Conservation (phyloP, 1,140 invertebrate genomes). For the Zaprionus vittiger region DNA sequence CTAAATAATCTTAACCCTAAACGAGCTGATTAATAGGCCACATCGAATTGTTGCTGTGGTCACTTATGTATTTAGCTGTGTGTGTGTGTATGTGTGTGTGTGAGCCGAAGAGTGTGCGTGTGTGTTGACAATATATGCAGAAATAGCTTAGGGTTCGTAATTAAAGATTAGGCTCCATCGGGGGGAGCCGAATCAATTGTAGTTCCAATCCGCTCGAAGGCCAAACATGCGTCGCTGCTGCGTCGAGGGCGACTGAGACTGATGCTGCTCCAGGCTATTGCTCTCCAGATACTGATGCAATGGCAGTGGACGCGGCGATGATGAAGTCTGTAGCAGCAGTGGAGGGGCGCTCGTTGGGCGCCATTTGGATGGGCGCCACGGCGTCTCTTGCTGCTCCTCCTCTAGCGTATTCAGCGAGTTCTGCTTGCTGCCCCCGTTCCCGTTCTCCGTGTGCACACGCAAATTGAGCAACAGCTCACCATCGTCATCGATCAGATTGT, state of each 20-base stretch:
- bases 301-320: conserved; percentile 66
- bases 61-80: conserved; percentile 14
- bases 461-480: conserved; percentile 67
- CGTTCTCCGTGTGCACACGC: conserved; percentile 57
- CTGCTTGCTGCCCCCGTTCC: neutral
- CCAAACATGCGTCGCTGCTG: conserved; percentile 39
- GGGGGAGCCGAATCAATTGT: neutral
- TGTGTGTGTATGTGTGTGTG: conserved; percentile 29
- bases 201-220: conserved; percentile 47
- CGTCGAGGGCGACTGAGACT: conserved; percentile 13
- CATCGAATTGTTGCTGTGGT: conserved; percentile 21
- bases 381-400: conserved; percentile 17
- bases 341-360: conserved; percentile 47
- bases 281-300: conserved; percentile 60
- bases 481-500: conserved; percentile 74
- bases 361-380: conserved; percentile 68
- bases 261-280: conserved; percentile 43
- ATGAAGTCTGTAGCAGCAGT: conserved; percentile 40
- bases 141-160: conserved; percentile 7
- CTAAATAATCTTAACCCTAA: conserved; percentile 40
- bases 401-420: conserved; percentile 5
- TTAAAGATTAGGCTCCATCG: neutral
- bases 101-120: conserved; percentile 10
- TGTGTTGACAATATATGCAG: conserved; percentile 29
- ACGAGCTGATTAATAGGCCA: conserved; percentile 52